Evolutionary conservation across 2,113 vertebrate species (phyloP), one percentile per base, ranked within the genome.

Genomic region (Sander vitreus): DNA sequence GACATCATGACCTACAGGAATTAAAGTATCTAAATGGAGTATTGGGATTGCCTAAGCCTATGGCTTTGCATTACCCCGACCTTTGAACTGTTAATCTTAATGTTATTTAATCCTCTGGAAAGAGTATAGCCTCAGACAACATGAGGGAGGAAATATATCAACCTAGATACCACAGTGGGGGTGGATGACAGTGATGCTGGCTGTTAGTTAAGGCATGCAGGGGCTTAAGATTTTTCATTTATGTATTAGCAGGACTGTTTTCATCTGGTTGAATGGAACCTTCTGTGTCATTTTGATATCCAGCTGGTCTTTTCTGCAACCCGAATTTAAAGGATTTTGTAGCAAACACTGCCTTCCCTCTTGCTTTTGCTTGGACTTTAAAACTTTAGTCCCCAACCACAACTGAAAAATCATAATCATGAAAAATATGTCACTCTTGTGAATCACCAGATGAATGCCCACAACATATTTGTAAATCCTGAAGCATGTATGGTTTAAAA

Each of bases 71-170:
- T 90, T 84, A 84, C 80, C 47, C 71, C 60, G 87, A 89, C 85
- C 89, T 90, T 83, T 93, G 78, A 87, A 80, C 80, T 39, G 83
- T 83, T 90, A 93, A 93, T 91, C 89, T 73, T 51, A 65, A 14
- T 73, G 77, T 87, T 71, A 92, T 89, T 89, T 91, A 93, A 94
- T 92, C 87, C 71, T 59, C 43, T 59, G 39, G 69, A 89, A 79
- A 84, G 87, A 77, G 59, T 83, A 80, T 84, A 85, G 72, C 48
- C n/a, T 81, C 55, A 85, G 75, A 88, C 63, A 70, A 74, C 45
- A 78, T 57, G 51, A 75, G 80, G 80, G 66, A 66, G 73, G 48
- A 54, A 27, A 64, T 19, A 77, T n/a, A 85, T 89, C 83, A 83
- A 72, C 72, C 69, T 30, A 77, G 39, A 79, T 80, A 73, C 43